These are phyloP conservation scores for Cottoperca gobio DNA, from an alignment of 2,797 vertebrate genomes.

Conservation along the genomic window DNA sequence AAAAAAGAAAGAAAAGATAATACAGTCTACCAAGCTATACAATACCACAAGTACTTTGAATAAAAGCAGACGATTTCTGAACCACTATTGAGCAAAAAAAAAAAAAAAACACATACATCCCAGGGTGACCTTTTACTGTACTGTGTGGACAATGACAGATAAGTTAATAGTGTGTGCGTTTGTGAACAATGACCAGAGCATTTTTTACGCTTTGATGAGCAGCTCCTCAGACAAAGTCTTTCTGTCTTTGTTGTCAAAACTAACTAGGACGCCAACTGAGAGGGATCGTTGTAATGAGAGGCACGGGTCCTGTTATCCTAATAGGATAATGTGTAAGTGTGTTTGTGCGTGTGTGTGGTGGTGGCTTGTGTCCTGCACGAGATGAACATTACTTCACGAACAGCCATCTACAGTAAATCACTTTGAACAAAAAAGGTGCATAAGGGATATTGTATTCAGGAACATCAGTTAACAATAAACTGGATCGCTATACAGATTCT, in stretches of 20 bases:
- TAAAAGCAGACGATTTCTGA: background rate
- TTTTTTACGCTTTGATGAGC: conserved; percentile 40
- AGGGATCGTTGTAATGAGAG: conserved; percentile 50
- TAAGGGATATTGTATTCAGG: background rate
- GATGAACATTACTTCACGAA: conserved; percentile 8
- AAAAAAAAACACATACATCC: background rate
- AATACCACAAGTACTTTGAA: background rate
- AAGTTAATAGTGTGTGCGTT: background rate
- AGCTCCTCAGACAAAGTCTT: conserved; percentile 8
- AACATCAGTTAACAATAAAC: background rate
- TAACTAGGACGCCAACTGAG: conserved; percentile 22
- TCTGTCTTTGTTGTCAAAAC: conserved; percentile 41
- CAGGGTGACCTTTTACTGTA: background rate
- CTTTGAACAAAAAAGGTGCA: background rate
- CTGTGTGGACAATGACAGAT: background rate
- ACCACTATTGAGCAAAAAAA: conserved; percentile 9
- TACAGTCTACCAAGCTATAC: background rate
- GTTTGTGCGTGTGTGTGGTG: background rate
- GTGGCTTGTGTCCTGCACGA: conserved; percentile 19
- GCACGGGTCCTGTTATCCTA: background rate
- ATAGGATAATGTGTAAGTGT: conserved; percentile 23
- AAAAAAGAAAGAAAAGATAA: background rate
- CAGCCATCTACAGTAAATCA: background rate
- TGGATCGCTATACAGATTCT: background rate
- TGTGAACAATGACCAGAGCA: background rate